phyloP scores from a whole-genome alignment of 2,888 invertebrate genomes.

The Tupiocoris notatus region DNA sequence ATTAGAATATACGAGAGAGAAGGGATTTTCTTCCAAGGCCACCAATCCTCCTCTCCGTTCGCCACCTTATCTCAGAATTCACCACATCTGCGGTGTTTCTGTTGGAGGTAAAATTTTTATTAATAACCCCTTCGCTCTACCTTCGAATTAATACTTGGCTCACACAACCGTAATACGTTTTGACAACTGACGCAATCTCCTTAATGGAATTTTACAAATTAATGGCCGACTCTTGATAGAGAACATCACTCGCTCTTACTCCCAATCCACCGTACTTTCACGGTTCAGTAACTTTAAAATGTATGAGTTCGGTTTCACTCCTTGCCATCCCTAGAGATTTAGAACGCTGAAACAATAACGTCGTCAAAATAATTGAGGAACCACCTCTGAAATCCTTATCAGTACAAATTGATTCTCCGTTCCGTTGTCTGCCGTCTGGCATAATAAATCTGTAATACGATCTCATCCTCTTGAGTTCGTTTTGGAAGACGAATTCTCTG shows the following conservation, averaged over 20 bases:
- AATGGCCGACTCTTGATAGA: neutral
- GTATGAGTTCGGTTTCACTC: neutral
- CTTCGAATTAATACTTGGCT: slow-evolving; percentile 12
- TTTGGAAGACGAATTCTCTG: neutral
- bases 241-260: neutral
- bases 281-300: slow-evolving; percentile 6
- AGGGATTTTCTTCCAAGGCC: neutral
- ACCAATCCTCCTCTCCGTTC: neutral
- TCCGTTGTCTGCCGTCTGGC: neutral
- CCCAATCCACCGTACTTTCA: neutral
- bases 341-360: slow-evolving; percentile 19
- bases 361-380: slow-evolving; percentile 19
- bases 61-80: neutral
- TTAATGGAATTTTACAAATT: slow-evolving; percentile 35
- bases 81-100: neutral
- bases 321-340: neutral
- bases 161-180: slow-evolving; percentile 2
- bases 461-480: neutral
- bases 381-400: slow-evolving; percentile 14
- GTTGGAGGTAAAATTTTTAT: slow-evolving; percentile 9
- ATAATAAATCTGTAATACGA: slow-evolving; percentile 5
- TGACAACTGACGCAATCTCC: slow-evolving; percentile 26
- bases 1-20: slow-evolving; percentile 46
- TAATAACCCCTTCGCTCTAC: neutral
- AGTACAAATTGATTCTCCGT: slow-evolving; percentile 21